Base-by-base conservation (phyloP, 2,888 invertebrate genomes). In the Tridacna gigas region DNA sequence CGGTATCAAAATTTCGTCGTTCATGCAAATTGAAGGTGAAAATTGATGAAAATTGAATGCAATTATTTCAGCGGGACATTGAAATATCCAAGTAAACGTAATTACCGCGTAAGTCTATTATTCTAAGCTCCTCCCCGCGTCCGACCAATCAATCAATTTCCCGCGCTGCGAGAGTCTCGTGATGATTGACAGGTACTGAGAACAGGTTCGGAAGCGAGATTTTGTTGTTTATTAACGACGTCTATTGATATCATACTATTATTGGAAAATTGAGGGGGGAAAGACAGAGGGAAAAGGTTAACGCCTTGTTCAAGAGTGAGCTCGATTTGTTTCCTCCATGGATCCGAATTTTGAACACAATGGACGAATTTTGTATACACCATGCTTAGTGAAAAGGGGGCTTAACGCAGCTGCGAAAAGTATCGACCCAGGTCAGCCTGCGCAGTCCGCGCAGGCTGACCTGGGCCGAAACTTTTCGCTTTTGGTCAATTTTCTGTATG, bases 131-230 rank as follows among this genome's bases (percentile, higher is more conserved):
- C 83, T 76, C 83, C 83, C 79, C 76, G 79, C 67, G 73, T 47
- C 45, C 20, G 66, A 71, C 71, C 84, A 77, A 86, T 86, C 86
- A 86, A 86, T 86, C 86, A 86, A 83, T 83, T 80, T 69, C 61
- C 56, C 75, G 78, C 80, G 56, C 86, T 51, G 74, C 60, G 45
- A 74, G 75, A 71, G 75, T 51, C 63, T 37, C 37, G 37, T 22
- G 63, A 73, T 83, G 86, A 86, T 76, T 83, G 86, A 83, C 86
- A 86, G 78, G 25, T 28, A 37, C 61, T 37, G 77, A 37, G 82
- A 65, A 56, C 60, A 26, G 45, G 51, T 77, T 82, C 78, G 82
- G 76, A 82, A 79, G 47, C 69, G 66, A 37, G 66, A 26, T 65
- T 66, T 67, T 26, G 28, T 56, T 25, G 37, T 65, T 51, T 69